Evolutionary conservation across 2,113 vertebrate species (phyloP), one percentile per base, ranked within the genome.

Genomic region (Indicator indicator): DNA sequence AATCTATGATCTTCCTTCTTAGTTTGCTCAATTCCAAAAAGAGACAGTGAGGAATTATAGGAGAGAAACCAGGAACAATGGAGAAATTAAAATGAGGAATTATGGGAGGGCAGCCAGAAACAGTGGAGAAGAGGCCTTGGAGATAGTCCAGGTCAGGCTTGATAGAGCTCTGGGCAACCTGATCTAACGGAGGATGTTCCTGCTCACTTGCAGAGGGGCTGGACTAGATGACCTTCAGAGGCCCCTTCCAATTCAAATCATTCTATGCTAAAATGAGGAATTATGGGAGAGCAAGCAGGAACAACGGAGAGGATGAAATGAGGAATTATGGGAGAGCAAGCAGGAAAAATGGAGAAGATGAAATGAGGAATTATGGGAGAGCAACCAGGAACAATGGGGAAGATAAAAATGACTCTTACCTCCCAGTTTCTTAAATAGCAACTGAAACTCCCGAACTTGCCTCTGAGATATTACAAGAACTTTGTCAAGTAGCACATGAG

Each of bases 401-500:
- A 94, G 91, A 96, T 87, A 87, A 96, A 44, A 96, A 96, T 88
- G 95, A 86, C 94, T 88, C 91, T 81, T 83, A 90, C 95, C 95
- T 95, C 56, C 82, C 80, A 69, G 89, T 72, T 97, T 88, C 95
- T 97, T 96, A 97, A 98, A 98, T 87, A 97, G 97, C 97, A 98
- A 96, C 95, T 95, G 85, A 76, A 97, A 97, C 89, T 97, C 97
- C 95, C 96, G 97, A 98, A 98, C 98, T 98, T 97, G 97, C 97
- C 98, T 98, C 97, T 94, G 89, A 98, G 98, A 98, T 98, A 98
- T 98, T 98, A 98, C 98, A 98, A 98, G 98, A 98, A 98, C 98
- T 98, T 98, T 98, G 98, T 98, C 98, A 98, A 98, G 97, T 98
- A 98, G 97, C 98, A 98, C 98, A 98, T 84, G 97, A 98, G 97